A percentile compares a stretch with the other conserved stretches of the same genome.
Conservation (phyloP, 2,888 invertebrate genomes). For the Parnassius smintheus region DNA sequence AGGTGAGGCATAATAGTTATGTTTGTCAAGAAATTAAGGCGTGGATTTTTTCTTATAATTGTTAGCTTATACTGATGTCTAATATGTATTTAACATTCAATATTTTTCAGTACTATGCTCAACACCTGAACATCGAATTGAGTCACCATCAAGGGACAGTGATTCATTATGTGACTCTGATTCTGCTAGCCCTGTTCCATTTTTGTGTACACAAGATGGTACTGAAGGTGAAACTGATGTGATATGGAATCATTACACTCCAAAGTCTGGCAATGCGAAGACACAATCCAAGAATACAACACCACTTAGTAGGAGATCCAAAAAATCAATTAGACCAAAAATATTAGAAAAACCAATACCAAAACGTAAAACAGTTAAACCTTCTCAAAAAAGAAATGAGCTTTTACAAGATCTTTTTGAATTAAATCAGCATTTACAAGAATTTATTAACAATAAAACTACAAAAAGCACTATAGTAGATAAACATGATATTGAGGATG, state of each 20-base stretch:
- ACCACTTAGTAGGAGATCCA: constrained; percentile 61
- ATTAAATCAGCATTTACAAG: constrained; percentile 68
- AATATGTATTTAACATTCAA: background rate
- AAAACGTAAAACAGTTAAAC: constrained; percentile 52
- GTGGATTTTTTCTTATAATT: too few relatives aligned
- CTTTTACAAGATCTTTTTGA: constrained; percentile 68
- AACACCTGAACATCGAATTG: constrained; percentile 61
- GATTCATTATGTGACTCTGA: constrained; percentile 70
- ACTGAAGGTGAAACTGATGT: constrained; percentile 74
- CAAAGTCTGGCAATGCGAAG: constrained; percentile 58
- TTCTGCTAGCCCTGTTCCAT: constrained; percentile 71
- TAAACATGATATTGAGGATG: constrained; percentile 61
- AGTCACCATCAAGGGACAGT: constrained; percentile 70
- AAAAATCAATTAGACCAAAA: constrained; percentile 51
- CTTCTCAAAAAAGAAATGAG: constrained; percentile 60
- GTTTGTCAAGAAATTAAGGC: too few relatives aligned
- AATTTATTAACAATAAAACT: constrained; percentile 55
- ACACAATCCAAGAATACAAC: constrained; percentile 60
- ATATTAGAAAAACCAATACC: constrained; percentile 55
- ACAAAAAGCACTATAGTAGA: constrained; percentile 35
- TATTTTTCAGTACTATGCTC: constrained; percentile 62
- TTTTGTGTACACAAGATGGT: constrained; percentile 76
- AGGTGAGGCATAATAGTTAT: too few relatives aligned
- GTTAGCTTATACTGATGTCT: too few relatives aligned
- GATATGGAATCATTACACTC: constrained; percentile 76